Evolutionary conservation across 2,888 invertebrate genomes (phyloP), one percentile per base, ranked within the genome.

Genomic region (Drosophila histrio): DNA sequence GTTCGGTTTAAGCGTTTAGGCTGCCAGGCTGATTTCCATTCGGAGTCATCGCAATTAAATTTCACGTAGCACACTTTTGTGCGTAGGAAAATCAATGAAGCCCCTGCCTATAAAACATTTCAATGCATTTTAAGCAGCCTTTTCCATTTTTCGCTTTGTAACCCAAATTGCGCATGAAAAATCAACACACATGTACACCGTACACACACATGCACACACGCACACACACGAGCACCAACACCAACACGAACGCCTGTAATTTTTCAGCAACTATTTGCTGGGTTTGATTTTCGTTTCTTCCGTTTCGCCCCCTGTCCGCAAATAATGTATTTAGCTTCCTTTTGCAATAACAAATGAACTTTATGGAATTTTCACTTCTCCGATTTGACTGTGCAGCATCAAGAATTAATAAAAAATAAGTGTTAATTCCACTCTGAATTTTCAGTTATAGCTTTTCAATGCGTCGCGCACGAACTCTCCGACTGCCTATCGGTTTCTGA

Each of bases 121-220:
- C 67, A 87, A 76, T 87, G 88, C 84, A 84, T 78, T 87, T 88
- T 76, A 75, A 87, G 78, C 62, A 78, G 61, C 56, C 73, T 85
- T 77, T 83, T 74, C 66, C 65, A 39, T 65, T 69, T 58, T 58
- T 71, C 63, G 36, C 83, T 77, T 86, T 86, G 67, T 84, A 84
- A 81, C 88, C 87, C 81, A 84, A 84, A 85, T 85, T 85, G 84
- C 84, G 84, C 79, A 85, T 85, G 82, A 88, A 84, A 84, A 86
- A 83, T 61, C 70, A 68, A 79, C 80, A 77, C 68, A 66, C 54
- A 72, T 52, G 41, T 54, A 41, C 36, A 58, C 71, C 39, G 54
- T 21, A 64, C 54, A 39, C 46, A 59, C 38, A 41, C 38, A 30
- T 32, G 52, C 43, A 26, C 49, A 21, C 49, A 49, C 44, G 28